Evolutionary conservation across 2,113 vertebrate species (phyloP).

Genomic region (Ameiurus melas): DNA sequence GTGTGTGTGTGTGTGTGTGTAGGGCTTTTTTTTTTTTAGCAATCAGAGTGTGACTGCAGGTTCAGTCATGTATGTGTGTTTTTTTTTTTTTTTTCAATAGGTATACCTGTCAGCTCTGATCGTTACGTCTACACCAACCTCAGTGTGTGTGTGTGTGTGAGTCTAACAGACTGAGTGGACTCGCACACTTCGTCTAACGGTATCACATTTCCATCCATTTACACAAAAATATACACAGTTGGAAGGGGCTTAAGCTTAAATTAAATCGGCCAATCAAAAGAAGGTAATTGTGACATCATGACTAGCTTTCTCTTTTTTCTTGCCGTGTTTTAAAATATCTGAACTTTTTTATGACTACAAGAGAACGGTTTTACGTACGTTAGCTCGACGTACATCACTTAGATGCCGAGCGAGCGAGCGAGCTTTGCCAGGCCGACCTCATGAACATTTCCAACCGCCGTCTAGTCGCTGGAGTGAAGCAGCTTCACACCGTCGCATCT

Average conservation of each 20-base stretch:
- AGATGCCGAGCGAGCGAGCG: neutral
- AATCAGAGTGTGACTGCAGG: constrained; percentile 87
- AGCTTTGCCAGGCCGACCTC: no score
- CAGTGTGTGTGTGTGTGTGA: neutral
- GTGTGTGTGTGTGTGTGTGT: constrained; percentile 29
- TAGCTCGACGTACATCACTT: neutral
- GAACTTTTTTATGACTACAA: neutral
- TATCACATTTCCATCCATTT: neutral
- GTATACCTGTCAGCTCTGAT: neutral
- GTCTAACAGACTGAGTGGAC: neutral
- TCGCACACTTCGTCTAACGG: no score
- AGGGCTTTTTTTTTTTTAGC: neutral
- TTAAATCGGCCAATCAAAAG: neutral
- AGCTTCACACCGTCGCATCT: no score
- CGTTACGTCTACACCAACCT: constrained; percentile 11
- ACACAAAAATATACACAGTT: neutral
- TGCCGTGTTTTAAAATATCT: neutral
- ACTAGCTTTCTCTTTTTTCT: neutral
- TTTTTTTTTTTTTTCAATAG: constrained; percentile 60
- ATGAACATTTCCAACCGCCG: neutral
- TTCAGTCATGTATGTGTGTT: constrained; percentile 75
- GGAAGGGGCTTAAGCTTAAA: neutral
- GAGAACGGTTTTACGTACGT: neutral
- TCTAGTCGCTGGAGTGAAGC: neutral
- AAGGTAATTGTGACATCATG: neutral